Base-by-base conservation (phyloP, 2,888 invertebrate genomes). In the Dermolepida albohirtum region DNA sequence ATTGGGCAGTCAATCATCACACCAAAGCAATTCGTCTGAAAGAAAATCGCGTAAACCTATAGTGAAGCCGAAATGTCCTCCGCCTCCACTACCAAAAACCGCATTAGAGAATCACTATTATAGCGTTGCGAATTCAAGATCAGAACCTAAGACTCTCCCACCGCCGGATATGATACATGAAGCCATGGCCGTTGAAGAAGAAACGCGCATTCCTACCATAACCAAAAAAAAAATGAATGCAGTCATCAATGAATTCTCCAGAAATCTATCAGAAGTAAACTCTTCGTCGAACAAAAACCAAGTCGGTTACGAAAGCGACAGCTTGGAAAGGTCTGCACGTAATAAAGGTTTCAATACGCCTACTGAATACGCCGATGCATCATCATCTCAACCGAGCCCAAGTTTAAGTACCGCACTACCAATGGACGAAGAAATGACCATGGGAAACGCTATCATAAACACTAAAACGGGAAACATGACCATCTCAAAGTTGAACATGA, bases 391-490 rank as follows among this genome's bases (percentile, higher is more conserved):
- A 75, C 89, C 92, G 0, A 92, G 92, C 76, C 92, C 92, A 2
- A 90, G 90, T 71, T 80, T 92, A 67, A 92, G 92, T 72, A 87
- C 88, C 1, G 92, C 92, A 0, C 80, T 93, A 64, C 93, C 93
- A 0, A 84, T 93, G 79, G 92, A 93, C 78, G 93, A 93, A 84
- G 93, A 93, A 80, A 84, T 93, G 72, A 93, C 92, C 22, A 92
- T 93, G 86, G 86, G 89, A 74, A 92, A 93, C 77, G 91, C 91
- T 2, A 87, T 93, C 1, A 90, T 92, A 71, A 89, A 90, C 79
- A 84, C 85, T 6, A 84, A 86, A 72, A 88, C 88, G 0, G 88
- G 87, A 27, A 88, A 87, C 67, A 82, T 82, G 78, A 87, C 86
- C 1, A 86, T 83, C 27, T 84, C 85, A 0, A 84, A 84, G 69